Evolutionary conservation across 2,888 invertebrate species (phyloP), one percentile per base, ranked within the genome.

Genomic region (Volucella bombylans): DNA sequence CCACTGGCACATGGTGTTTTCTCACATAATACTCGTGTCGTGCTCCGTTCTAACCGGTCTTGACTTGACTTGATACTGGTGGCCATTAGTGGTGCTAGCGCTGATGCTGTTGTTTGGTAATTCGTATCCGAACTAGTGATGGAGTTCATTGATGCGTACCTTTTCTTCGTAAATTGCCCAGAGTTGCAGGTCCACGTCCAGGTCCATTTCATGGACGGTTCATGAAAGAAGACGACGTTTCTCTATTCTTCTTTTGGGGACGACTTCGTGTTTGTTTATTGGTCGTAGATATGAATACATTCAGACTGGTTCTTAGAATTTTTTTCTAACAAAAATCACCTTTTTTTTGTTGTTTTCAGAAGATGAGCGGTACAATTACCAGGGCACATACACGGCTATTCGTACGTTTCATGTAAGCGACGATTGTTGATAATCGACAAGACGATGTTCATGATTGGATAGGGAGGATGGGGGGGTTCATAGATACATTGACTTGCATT

Each of bases 241-340:
- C 81, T 69, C 64, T 59, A 45, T 64, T 23, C 39, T 52, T 31
- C 54, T 43, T 57, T 31, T 31, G 31, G 31, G 6, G 4, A 31
- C 61, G 49, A 59, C 18, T 73, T 68, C 55, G 10, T 79, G 54
- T 83, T 83, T 83, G 79, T 74, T 79, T 83, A 76, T 83, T 55
- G 61, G 45, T 50, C 45, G 69, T 54, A 71, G 74, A 79, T 59
- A 72, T 6, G 6, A 31, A 31, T 31, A 31, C 31, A 31, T 31
- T 31, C 6, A 31, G 31, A 31, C 64, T 71, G 38, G 64, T 79
- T 55, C 74, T 79, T 52, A 57, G 77, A 77, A 82, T 65, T 64
- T 31, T 31, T 31, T 64, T 55, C 64, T 52, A 83, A 73, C 38
- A 38, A 69, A 59, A 82, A 71, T 52, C 64, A 64, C 61, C 39